A percentile compares a stretch with the other conserved stretches of the same genome.
Conservation (phyloP, 2,797 vertebrate species). For the Sebastiscus tertius region DNA sequence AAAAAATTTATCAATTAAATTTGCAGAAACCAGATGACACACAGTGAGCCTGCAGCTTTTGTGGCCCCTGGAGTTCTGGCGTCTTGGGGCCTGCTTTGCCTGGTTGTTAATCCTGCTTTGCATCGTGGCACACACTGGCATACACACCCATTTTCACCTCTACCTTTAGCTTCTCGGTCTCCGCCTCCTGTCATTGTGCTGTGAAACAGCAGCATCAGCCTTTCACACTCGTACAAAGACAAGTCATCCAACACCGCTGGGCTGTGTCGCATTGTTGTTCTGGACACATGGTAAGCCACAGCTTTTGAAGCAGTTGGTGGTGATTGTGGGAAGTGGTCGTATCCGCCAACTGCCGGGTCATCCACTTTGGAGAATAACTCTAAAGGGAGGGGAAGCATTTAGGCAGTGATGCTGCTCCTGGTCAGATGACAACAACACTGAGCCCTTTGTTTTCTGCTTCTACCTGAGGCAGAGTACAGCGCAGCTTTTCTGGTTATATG, state of each 20-base stretch:
- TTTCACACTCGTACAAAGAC: slow-evolving; percentile 72
- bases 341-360: slow-evolving; percentile 53
- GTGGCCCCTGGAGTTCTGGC: background rate
- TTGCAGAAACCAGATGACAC: background rate
- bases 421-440: slow-evolving; percentile 57
- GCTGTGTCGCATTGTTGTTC: slow-evolving; percentile 67
- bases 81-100: background rate
- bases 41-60: background rate
- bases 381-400: slow-evolving; percentile 17
- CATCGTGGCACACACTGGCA: background rate
- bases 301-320: slow-evolving; percentile 17
- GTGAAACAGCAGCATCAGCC: slow-evolving; percentile 68
- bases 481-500: slow-evolving; percentile 3
- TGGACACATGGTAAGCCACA: slow-evolving; percentile 55
- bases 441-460: slow-evolving; percentile 55
- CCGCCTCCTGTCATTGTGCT: slow-evolving; percentile 60
- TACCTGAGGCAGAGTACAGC: slow-evolving; percentile 13
- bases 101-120: background rate
- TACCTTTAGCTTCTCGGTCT: slow-evolving; percentile 40
- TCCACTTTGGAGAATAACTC: slow-evolving; percentile 31
- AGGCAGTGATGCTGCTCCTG: slow-evolving; percentile 8
- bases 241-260: slow-evolving; percentile 73
- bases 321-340: slow-evolving; percentile 26
- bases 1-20: slow-evolving; percentile 10
- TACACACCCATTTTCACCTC: slow-evolving; percentile 23